phyloP scores from a whole-genome alignment of 2,888 invertebrate genomes.

The Blomia tropicalis region DNA sequence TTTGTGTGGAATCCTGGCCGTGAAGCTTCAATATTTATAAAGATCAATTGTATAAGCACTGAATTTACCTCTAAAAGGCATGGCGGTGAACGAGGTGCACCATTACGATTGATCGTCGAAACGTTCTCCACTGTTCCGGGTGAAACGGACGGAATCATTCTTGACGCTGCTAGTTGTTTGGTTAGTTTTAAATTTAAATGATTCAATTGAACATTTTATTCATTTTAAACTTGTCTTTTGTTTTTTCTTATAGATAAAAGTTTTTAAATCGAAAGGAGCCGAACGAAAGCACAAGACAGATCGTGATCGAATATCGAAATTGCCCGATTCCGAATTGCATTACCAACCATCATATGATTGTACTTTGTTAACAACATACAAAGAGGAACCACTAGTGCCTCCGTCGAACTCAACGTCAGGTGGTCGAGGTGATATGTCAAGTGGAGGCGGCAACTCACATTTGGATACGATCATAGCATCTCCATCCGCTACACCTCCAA shows the following conservation, averaged over 20 bases:
- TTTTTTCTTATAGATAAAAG: slow-evolving; percentile 90
- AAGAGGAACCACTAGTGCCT: slow-evolving; percentile 13
- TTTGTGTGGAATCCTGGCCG: slow-evolving; percentile 70
- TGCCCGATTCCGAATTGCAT: slow-evolving; percentile 56
- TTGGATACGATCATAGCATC: slow-evolving; percentile 8
- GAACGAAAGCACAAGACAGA: slow-evolving; percentile 95
- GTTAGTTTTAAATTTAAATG: background rate
- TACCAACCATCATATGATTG: slow-evolving; percentile 90
- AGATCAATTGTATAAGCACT: slow-evolving; percentile 90
- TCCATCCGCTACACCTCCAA: slow-evolving; percentile 5
- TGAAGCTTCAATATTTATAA: slow-evolving; percentile 26
- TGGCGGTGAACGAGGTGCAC: slow-evolving; percentile 93
- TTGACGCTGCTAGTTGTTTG: slow-evolving; percentile 19
- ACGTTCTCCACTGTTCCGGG: slow-evolving; percentile 50
- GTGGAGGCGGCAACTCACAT: background rate
- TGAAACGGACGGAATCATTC: no score
- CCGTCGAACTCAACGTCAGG: background rate
- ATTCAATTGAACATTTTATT: background rate
- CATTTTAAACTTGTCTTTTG: slow-evolving; percentile 39
- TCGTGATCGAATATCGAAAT: slow-evolving; percentile 73
- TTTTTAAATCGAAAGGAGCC: slow-evolving; percentile 67
- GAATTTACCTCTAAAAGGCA: slow-evolving; percentile 96
- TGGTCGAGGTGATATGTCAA: background rate
- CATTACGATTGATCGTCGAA: slow-evolving; percentile 67
- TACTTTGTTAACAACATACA: slow-evolving; percentile 58